These are phyloP conservation scores for Phaethon lepturus DNA, from an alignment of 2,113 vertebrate species.

Conservation along the genomic window DNA sequence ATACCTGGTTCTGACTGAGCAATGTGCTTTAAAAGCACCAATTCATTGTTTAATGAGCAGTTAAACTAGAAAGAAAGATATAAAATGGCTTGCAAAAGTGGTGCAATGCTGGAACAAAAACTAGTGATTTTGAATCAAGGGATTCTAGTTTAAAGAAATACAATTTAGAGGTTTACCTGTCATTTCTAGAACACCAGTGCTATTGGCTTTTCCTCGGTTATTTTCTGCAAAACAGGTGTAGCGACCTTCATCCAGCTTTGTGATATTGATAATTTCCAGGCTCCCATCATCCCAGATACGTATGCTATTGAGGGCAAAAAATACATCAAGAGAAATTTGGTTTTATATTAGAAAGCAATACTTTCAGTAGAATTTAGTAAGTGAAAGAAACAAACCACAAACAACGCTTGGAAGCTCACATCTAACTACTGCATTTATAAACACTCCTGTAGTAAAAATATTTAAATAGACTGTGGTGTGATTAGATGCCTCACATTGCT, in stretches of 20 bases:
- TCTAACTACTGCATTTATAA: neutral
- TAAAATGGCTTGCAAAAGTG: neutral
- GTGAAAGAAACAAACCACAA: neutral
- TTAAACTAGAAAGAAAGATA: neutral
- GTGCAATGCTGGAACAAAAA: neutral
- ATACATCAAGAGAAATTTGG: neutral
- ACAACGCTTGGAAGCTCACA: neutral
- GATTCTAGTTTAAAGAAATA: neutral
- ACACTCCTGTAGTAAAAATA: neutral
- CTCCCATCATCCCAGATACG: conserved; percentile 93
- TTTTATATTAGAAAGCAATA: neutral
- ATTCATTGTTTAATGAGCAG: neutral
- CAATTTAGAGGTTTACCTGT: conserved; percentile 79
- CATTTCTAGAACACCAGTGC: conserved; percentile 86
- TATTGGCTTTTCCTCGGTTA: conserved; percentile 91
- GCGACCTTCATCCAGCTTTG: conserved; percentile 86
- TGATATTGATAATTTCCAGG: conserved; percentile 92
- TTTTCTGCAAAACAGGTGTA: conserved; percentile 97
- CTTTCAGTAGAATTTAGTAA: neutral
- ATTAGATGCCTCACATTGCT: neutral
- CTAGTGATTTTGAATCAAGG: neutral
- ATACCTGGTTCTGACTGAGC: neutral
- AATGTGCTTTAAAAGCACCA: neutral
- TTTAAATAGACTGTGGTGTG: neutral
- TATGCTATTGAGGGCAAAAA: conserved; percentile 77